Evolutionary conservation across 2,797 vertebrate species (phyloP).

Genomic region (Propithecus deckenii): DNA sequence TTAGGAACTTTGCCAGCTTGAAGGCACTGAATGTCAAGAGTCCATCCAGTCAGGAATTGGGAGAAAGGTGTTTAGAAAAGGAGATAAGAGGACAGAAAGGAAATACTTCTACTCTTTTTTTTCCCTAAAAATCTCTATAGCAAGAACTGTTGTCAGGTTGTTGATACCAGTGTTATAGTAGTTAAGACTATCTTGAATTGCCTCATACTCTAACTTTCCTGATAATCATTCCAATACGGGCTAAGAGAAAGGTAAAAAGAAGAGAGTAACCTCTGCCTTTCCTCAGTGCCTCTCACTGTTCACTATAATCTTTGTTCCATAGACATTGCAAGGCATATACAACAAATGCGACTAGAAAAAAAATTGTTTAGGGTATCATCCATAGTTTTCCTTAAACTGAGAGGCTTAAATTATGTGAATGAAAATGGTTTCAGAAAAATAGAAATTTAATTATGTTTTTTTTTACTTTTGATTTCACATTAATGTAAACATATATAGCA

Average conservation of each 20-base stretch:
- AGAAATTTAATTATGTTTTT: neutral
- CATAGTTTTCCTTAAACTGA: neutral
- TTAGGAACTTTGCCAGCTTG: neutral
- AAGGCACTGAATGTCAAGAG: neutral
- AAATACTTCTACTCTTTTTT: neutral
- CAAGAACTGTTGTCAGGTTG: neutral
- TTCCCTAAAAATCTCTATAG: neutral
- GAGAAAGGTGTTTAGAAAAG: constrained; percentile 6
- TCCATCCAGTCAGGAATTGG: neutral
- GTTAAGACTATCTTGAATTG: neutral
- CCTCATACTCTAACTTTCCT: neutral
- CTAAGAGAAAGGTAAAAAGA: neutral
- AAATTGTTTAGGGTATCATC: neutral
- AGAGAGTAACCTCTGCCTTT: neutral
- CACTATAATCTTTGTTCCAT: neutral
- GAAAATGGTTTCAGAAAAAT: constrained; percentile 38
- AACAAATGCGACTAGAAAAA: neutral
- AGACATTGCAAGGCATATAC: neutral
- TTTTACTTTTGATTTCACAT: constrained; percentile 17
- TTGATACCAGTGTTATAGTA: neutral
- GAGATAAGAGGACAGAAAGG: neutral
- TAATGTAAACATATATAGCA: neutral
- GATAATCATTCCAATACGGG: neutral
- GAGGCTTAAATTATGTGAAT: constrained; percentile 4
- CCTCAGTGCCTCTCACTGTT: neutral